Conservation (phyloP, 30 jellyfish, hydroid and myxozoan species). For the Aurelia aurita complex sp. Pacific region DNA sequence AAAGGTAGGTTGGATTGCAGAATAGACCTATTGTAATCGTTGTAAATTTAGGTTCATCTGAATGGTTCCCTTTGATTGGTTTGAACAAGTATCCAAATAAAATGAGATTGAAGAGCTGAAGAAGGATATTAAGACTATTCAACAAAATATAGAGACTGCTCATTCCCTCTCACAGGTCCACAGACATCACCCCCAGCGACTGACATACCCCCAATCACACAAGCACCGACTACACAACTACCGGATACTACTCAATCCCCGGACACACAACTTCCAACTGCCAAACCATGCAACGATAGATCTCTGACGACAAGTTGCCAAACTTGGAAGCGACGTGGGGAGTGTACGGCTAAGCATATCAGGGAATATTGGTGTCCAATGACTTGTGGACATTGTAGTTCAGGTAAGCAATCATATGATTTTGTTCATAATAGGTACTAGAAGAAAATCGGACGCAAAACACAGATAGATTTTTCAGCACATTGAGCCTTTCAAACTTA, state of each 20-base stretch:
- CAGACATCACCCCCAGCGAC: not conserved
- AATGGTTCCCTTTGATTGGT: too few species aligned
- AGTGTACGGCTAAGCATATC: conserved; percentile 13
- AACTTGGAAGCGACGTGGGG: conserved; percentile 17
- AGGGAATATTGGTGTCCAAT: conserved; percentile 22
- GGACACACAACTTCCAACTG: not conserved
- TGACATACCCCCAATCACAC: conserved; percentile 9
- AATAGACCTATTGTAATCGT: too few species aligned
- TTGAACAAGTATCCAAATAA: too few species aligned
- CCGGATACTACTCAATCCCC: conserved; percentile 9
- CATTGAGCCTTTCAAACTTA: too few species aligned
- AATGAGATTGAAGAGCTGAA: too few species aligned
- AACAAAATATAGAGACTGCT: too few species aligned
- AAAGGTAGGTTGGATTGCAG: not conserved
- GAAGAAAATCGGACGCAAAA: too few species aligned
- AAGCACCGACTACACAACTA: conserved; percentile 35
- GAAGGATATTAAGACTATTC: too few species aligned
- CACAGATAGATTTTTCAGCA: too few species aligned
- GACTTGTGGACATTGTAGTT: conserved; percentile 24
- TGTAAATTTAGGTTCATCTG: too few species aligned
- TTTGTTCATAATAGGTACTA: too few species aligned
- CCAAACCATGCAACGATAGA: conserved; percentile 14
- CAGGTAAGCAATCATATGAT: not conserved
- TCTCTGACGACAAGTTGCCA: not conserved
- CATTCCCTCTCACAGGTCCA: not conserved